phyloP scores from a whole-genome alignment of 2,888 invertebrate genomes.

The Plagodis pulveraria region DNA sequence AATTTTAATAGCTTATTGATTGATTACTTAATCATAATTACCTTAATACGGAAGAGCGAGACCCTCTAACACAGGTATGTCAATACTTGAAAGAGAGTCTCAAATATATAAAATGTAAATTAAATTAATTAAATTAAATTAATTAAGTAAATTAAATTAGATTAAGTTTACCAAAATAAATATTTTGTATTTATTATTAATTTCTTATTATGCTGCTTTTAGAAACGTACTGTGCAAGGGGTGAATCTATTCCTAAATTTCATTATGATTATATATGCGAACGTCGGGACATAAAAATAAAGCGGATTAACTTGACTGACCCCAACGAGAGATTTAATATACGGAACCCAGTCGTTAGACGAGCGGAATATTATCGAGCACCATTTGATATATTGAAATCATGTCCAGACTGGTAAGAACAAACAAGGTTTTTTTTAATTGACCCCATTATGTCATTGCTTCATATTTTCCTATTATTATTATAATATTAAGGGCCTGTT shows the following conservation, averaged over 20 bases:
- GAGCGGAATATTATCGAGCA: constrained; percentile 77
- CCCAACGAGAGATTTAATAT: constrained; percentile 77
- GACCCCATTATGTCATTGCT: not conserved
- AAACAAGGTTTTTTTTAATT: not conserved
- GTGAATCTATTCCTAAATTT: constrained; percentile 72
- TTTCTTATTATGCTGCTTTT: constrained; percentile 24
- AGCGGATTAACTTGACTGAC: constrained; percentile 71
- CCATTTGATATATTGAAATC: constrained; percentile 76
- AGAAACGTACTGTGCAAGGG: constrained; percentile 74
- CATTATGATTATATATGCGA: constrained; percentile 81
- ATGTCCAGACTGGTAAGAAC: constrained; percentile 74
- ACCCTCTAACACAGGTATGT: no score
- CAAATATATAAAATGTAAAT: no score
- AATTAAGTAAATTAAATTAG: no score
- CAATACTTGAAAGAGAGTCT: no score
- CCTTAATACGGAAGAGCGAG: no score
- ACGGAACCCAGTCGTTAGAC: constrained; percentile 69
- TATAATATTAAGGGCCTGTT: no score
- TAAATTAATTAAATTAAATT: no score
- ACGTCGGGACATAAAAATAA: constrained; percentile 71
- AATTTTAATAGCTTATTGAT: no score
- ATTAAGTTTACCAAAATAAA: no score
- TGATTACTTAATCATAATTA: no score
- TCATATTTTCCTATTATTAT: not conserved
- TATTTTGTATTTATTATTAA: no score